Base-by-base conservation (phyloP, 2,888 invertebrate genomes). In the Trichogramma dendrolimi region DNA sequence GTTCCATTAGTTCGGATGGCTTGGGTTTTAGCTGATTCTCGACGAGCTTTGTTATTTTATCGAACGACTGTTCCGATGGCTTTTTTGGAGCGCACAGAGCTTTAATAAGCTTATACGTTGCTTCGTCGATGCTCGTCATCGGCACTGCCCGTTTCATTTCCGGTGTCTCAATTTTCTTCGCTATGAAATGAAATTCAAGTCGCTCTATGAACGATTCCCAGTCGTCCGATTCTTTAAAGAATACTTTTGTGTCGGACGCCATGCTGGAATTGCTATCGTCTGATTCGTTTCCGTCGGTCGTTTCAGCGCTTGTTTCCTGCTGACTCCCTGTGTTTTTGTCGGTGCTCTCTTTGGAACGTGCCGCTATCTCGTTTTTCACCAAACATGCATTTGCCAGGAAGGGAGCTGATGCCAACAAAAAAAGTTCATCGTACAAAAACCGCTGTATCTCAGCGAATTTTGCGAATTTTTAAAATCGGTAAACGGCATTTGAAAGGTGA, bases 91-190 rank as follows among this genome's bases (percentile, higher is more conserved):
- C 62, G 11, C 60, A 64, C 39, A 66, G 41, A 5, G 48, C 46
- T 27, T 55, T 62, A 27, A 64, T 39, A 4, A 66, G 60, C 40
- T 60, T 62, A 8, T 62, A 66, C 7, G 62, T 58, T n/a, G 11
- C 63, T 43, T 63, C 64, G 50, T 66, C 64, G 10, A 64, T n/a
- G 46, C 60, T 55, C 47, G 62, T 66, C 42, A 66, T 8, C 47
- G 61, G 38, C 40, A 44, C 51, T 5, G 66, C 66, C 56, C 54
- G 56, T 43, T 62, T 56, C 57, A 57, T 62, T 27, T 54, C 62
- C 5, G 53, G 39, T 27, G 62, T 11, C 47, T 49, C 57, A n/a
- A 63, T 63, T 27, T 63, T 59, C 7, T 61, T 63, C n/a, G 57
- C 52, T 38, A 47, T 4, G 47, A 65, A 63, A 49, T 59, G n/a